A percentile compares a stretch with the other conserved stretches of the same genome.
Evolutionary conservation across 2,113 vertebrate genomes (phyloP).

Genomic region (Melanotaenia duboulayi): DNA sequence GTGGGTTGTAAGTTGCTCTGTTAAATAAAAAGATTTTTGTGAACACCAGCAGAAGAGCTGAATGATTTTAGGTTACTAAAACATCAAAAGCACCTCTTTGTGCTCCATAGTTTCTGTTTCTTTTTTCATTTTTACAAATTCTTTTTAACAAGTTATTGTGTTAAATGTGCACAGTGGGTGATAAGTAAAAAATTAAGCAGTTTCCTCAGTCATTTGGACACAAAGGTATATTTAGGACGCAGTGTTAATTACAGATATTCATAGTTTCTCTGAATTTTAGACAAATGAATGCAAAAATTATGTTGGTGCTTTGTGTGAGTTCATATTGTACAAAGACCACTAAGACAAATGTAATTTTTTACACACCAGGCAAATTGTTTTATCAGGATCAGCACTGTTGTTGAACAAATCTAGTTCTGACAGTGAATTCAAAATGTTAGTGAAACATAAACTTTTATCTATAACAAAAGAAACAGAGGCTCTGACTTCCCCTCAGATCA

Average conservation of each 20-base stretch:
- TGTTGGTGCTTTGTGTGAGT: no score
- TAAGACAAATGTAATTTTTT: no score
- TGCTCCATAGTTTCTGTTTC: neutral
- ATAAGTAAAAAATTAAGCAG: neutral
- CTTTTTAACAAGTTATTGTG: no score
- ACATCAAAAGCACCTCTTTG: conserved; percentile 18
- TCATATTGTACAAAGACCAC: no score
- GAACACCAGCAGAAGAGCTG: conserved; percentile 13
- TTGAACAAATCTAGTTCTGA: neutral
- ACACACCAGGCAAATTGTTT: neutral
- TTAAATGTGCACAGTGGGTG: neutral
- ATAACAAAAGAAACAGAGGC: no score
- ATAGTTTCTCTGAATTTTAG: neutral
- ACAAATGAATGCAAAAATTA: neutral
- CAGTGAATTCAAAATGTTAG: neutral
- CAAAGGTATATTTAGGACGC: neutral
- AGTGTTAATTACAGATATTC: neutral
- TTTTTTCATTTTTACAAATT: neutral
- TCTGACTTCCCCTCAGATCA: no score
- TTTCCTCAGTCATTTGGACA: neutral
- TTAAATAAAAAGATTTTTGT: conserved; percentile 21
- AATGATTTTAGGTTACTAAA: conserved; percentile 10
- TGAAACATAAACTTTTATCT: neutral
- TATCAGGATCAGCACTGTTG: neutral
- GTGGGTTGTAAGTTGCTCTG: conserved; percentile 4